Conservation (phyloP, 2,797 vertebrate species). For the Okamejei kenojei region DNA sequence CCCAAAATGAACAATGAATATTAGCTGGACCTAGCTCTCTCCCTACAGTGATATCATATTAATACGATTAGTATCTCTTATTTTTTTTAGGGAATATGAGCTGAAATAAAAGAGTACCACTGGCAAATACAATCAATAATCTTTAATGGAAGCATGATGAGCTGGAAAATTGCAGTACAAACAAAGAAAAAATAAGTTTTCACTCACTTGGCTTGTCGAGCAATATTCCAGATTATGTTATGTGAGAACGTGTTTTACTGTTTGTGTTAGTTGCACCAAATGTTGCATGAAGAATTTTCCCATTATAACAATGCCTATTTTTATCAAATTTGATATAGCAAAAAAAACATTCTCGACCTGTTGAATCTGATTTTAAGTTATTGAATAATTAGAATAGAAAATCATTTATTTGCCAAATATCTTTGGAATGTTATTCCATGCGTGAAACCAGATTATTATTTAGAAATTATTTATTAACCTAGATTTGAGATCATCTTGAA, state of each 20-base stretch:
- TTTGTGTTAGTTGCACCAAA: background rate
- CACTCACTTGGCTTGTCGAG: background rate
- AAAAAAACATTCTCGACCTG: too few relatives aligned
- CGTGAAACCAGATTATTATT: background rate
- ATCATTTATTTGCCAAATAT: background rate
- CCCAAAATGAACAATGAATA: background rate
- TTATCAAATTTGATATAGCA: background rate
- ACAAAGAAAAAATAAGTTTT: background rate
- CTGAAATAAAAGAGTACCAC: background rate
- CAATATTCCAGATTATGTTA: background rate
- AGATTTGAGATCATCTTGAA: background rate
- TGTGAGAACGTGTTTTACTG: background rate
- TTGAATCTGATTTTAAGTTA: background rate
- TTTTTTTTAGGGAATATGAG: background rate
- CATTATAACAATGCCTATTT: background rate
- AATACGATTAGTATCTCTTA: background rate
- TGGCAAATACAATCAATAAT: background rate
- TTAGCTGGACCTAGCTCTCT: background rate
- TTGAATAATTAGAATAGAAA: background rate
- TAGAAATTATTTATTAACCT: background rate
- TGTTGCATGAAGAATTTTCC: background rate
- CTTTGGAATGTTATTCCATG: background rate
- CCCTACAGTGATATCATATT: background rate
- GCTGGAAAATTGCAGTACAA: background rate
- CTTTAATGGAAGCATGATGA: background rate